Base-by-base conservation (phyloP, 2,797 vertebrate species). In the Micropoecilia bifurca region DNA sequence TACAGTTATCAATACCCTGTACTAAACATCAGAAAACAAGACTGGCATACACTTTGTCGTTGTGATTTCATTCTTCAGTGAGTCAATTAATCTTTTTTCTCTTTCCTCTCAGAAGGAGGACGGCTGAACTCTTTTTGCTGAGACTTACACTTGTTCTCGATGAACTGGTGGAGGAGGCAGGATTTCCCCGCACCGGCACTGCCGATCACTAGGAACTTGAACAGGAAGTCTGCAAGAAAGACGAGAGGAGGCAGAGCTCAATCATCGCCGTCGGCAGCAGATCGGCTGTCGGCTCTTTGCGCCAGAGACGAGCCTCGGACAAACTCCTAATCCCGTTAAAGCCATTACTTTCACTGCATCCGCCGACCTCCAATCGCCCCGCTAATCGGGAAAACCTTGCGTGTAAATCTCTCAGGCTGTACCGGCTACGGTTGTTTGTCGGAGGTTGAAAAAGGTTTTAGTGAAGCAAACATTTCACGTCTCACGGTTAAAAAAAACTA, bases 201-300 rank as follows among this genome's bases (percentile, higher is more conserved):
- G 93, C 97, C 98, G 76, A 99, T 99, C 92, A 99, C 98, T 87
- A 99, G 95, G 95, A 98, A 99, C 95, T 99, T 99, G 93, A 99
- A 99, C 89, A 99, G 97, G 95, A 98, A 99, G 95, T 98, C 98
- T 99, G 94, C 83, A 92, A 85, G 55, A 25, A 72, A 90, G 79
- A 85, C 36, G n/a, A 80, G 45, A 88, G 71, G 39, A 82, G 76
- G 63, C 1, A 71, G 71, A 88, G 74, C 83, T 93, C 78, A 89
- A 73, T 25, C 36, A 30, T 71, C 68, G 1, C 82, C 18, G 63
- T 75, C 53, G 69, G 69, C 45, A 55, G 50, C 76, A 76, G 83
- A 82, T 50, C 48, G 79, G 63, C 78, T 76, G 59, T 73, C 77
- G 48, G 55, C 74, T 75, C 63, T 63, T 81, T 46, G 41, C 74